Percentiles rank a stretch among this genome's conserved stretches.
Conservation (phyloP, 2,888 invertebrate genomes). For the Alentia gelatinosa region DNA sequence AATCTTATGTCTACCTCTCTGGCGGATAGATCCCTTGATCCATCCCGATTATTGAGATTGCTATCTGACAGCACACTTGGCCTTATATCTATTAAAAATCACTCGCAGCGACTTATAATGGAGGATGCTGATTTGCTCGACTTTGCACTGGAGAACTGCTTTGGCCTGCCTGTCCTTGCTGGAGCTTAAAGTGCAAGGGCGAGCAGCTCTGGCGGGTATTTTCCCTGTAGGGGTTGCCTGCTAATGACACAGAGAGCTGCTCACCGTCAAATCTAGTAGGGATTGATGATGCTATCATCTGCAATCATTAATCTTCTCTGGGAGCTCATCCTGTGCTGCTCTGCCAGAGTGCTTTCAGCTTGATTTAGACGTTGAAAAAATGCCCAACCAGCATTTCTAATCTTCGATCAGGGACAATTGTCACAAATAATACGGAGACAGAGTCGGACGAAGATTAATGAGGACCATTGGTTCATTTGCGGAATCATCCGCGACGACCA, state of each 20-base stretch:
- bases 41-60: too few species aligned
- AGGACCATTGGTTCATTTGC: neutral
- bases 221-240: neutral
- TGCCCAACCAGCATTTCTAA: neutral
- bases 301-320: neutral
- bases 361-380: neutral
- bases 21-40: too few species aligned
- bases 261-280: neutral
- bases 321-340: neutral
- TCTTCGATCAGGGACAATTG: constrained; percentile 37
- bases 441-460: constrained; percentile 5
- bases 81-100: neutral
- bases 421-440: constrained; percentile 3
- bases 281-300: neutral
- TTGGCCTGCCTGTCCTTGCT: neutral
- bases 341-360: neutral
- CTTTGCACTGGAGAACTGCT: neutral
- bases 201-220: neutral
- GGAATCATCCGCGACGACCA: constrained; percentile 20
- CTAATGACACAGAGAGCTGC: neutral
- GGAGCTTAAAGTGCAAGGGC: neutral
- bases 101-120: neutral
- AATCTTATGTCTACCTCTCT: too few species aligned
- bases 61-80: neutral
- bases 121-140: neutral